A percentile compares a stretch with the other conserved stretches of the same genome.
These are phyloP conservation scores for Schrankia costaestrigalis DNA, from an alignment of 2,888 invertebrate genomes.

Conservation along the genomic window DNA sequence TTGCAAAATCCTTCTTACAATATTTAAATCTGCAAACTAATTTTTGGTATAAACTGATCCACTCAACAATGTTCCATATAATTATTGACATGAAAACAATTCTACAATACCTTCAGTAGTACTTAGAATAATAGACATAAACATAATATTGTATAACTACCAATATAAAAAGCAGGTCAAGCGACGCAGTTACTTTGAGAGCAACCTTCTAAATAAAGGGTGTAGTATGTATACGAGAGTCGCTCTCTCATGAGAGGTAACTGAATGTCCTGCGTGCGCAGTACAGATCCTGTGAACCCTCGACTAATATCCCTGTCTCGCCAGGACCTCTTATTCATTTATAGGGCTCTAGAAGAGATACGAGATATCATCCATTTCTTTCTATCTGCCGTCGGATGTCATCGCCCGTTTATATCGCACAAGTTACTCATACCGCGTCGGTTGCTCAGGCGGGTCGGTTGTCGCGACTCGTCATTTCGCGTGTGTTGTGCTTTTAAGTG, in stretches of 20 bases:
- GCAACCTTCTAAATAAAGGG: conserved; percentile 13
- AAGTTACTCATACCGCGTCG: conserved; percentile 68
- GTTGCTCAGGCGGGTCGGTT: conserved; percentile 64
- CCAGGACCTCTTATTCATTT: conserved; percentile 35
- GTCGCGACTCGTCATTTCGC: conserved; percentile 64
- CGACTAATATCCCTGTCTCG: conserved; percentile 44
- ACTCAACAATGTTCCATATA: too few species aligned
- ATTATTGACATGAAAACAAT: too few species aligned
- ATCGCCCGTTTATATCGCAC: conserved; percentile 64
- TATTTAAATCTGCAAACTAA: too few species aligned
- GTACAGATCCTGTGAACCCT: conserved; percentile 45
- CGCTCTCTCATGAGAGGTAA: conserved; percentile 12
- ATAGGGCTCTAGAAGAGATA: conserved; percentile 32
- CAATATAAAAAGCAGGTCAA: conserved; percentile 12
- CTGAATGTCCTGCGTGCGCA: conserved; percentile 67
- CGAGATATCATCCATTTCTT: conserved; percentile 37
- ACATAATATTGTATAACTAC: background rate
- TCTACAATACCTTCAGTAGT: too few species aligned
- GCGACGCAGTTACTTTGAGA: conserved; percentile 15
- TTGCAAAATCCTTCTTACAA: too few species aligned
- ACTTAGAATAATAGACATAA: too few species aligned
- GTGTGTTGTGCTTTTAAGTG: conserved; percentile 70
- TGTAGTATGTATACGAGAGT: too few species aligned
- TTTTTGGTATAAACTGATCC: too few species aligned
- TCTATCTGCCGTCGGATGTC: conserved; percentile 57